These are phyloP conservation scores for Oryzias melastigma DNA, from an alignment of 2,113 vertebrate species.

Conservation along the genomic window DNA sequence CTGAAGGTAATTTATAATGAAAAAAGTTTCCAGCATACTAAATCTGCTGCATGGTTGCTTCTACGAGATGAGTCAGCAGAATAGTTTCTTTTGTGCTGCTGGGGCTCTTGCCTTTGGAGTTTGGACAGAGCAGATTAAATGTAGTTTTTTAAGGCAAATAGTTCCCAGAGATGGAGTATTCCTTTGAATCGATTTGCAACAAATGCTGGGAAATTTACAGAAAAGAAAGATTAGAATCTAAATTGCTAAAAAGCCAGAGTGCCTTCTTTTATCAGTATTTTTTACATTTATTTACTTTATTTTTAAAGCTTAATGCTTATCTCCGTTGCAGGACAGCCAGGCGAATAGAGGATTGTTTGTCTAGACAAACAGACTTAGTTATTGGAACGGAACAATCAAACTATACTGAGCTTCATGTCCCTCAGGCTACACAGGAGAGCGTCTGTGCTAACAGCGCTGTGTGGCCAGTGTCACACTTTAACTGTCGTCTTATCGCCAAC, in stretches of 20 bases:
- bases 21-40: conserved; percentile 12
- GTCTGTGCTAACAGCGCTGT: conserved; percentile 1
- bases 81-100: conserved; percentile 6
- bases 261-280: neutral
- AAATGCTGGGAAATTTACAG: conserved; percentile 7
- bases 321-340: neutral
- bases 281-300: neutral
- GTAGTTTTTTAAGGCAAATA: neutral
- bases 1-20: conserved; percentile 78
- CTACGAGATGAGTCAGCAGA: conserved; percentile 18
- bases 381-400: conserved; percentile 17
- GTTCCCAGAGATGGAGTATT: neutral
- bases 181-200: neutral
- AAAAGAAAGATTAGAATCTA: conserved; percentile 2
- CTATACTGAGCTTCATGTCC: neutral
- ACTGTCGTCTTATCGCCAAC: conserved; percentile 8
- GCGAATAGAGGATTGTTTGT: conserved; percentile 11
- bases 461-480: neutral
- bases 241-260: neutral
- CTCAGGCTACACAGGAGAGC: neutral
- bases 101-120: neutral
- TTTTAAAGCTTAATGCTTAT: conserved; percentile 4
- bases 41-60: conserved; percentile 9
- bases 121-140: neutral
- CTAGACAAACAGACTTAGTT: conserved; percentile 13